Conservation (phyloP, 2,888 invertebrate genomes). For the Stenolophus ochropezus region DNA sequence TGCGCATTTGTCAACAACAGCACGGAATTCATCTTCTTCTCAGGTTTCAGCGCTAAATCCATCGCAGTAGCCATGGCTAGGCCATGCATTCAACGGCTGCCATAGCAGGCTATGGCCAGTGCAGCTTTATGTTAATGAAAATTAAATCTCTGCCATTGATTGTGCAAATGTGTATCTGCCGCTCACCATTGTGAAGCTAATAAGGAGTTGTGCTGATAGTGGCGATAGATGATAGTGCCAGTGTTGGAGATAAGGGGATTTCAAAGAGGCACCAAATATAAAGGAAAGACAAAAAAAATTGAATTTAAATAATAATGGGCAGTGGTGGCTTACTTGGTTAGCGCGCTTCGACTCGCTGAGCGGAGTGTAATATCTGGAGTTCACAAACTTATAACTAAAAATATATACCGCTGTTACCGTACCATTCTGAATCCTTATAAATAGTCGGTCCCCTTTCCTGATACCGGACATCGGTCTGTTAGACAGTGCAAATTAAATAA, state of each 20-base stretch:
- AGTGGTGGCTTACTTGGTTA: no score
- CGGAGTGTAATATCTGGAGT: no score
- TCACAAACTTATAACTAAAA: no score
- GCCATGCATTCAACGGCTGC: neutral
- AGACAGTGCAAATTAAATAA: no score
- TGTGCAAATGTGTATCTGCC: conserved; percentile 37
- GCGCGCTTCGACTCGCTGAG: no score
- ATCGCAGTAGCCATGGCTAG: neutral
- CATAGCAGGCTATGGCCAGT: neutral
- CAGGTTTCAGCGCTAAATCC: neutral
- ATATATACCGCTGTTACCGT: no score
- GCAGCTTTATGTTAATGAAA: conserved; percentile 32
- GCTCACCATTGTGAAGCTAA: conserved; percentile 28
- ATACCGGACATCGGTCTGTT: no score
- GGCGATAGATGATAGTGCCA: conserved; percentile 1
- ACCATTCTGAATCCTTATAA: no score
- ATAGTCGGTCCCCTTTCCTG: no score
- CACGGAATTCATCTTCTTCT: neutral
- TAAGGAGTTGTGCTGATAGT: conserved; percentile 32
- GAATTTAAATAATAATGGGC: no score
- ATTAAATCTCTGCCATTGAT: conserved; percentile 28
- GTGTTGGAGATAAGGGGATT: neutral
- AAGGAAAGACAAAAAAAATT: no score
- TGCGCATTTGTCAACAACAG: neutral
- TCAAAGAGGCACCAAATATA: no score